These are phyloP conservation scores for Metacarcinus magister DNA, from an alignment of 2,888 invertebrate genomes.

Conservation along the genomic window DNA sequence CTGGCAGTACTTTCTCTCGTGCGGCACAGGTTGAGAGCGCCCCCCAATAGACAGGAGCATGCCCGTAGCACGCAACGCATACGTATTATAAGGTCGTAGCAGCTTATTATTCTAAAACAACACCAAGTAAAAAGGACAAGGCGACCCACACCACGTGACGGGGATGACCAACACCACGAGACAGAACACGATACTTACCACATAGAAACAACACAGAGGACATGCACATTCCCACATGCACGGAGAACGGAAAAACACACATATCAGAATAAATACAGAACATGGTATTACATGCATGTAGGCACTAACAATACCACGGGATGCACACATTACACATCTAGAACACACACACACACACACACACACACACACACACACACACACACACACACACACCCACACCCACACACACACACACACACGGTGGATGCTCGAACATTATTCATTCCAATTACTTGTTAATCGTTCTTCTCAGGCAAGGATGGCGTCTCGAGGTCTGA, in stretches of 20 bases:
- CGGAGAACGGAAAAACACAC: background rate
- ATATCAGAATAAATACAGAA: background rate
- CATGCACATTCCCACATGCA: background rate
- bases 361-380: conserved; percentile 33
- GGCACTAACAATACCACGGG: background rate
- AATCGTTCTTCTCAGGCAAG: too few species aligned
- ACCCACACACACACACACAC: background rate
- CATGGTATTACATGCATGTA: background rate
- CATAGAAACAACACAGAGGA: background rate
- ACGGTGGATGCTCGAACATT: background rate
- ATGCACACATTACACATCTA: background rate
- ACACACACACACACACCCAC: background rate
- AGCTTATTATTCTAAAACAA: background rate
- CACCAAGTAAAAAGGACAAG: background rate
- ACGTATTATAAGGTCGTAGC: background rate
- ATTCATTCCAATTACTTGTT: too few species aligned
- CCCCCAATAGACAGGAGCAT: background rate
- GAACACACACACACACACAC: background rate
- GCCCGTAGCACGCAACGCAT: background rate
- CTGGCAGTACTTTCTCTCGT: background rate
- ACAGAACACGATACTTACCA: background rate
- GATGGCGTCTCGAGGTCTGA: background rate
- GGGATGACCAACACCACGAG: background rate
- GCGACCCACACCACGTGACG: background rate
- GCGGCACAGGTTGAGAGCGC: background rate